These are phyloP conservation scores for Eumaeus atala DNA, from an alignment of 1,140 invertebrate genomes.

Conservation along the genomic window DNA sequence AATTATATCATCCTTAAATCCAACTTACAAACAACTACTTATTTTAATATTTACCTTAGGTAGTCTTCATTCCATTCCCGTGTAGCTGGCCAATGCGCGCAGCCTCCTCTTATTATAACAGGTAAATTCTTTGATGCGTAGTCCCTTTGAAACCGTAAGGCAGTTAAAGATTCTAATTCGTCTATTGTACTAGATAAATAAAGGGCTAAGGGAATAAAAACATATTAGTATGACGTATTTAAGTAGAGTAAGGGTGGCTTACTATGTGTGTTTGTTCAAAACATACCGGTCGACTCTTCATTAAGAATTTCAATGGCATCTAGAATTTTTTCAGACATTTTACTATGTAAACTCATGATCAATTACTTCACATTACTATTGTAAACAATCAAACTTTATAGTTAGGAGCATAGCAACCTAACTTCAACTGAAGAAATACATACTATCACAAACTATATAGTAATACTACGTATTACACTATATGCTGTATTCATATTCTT, in stretches of 20 bases:
- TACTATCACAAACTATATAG: too few relatives aligned
- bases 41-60: conserved; percentile 71
- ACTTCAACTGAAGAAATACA: too few relatives aligned
- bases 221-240: background rate
- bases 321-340: conserved; percentile 25
- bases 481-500: too few relatives aligned
- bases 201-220: conserved; percentile 39
- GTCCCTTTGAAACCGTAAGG: conserved; percentile 78
- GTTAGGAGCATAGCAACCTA: too few relatives aligned
- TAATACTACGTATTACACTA: too few relatives aligned
- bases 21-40: too few relatives aligned
- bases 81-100: conserved; percentile 76
- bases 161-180: conserved; percentile 36
- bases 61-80: conserved; percentile 79
- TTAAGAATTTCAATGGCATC: conserved; percentile 40
- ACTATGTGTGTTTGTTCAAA: too few relatives aligned
- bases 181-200: conserved; percentile 48
- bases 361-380: background rate
- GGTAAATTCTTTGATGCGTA: conserved; percentile 82
- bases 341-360: too few relatives aligned
- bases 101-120: conserved; percentile 77
- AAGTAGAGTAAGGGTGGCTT: background rate
- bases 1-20: too few relatives aligned
- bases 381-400: too few relatives aligned
- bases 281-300: conserved; percentile 50